Percentiles rank a stretch among this genome's conserved stretches.
phyloP scores from a whole-genome alignment of 1,140 invertebrate genomes.

The Cardiocondyla obscurior region DNA sequence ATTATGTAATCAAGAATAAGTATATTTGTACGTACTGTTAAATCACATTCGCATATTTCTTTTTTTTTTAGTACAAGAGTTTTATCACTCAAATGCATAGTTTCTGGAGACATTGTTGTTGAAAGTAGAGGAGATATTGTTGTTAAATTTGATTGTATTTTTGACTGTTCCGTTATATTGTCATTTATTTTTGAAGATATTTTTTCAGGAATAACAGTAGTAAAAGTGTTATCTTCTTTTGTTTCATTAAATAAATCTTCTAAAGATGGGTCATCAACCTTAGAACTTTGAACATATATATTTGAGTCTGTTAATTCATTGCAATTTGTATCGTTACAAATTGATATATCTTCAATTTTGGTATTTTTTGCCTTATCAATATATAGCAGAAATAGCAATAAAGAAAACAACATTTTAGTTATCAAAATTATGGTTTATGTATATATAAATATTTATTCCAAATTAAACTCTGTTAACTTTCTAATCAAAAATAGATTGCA shows the following conservation, averaged over 20 bases:
- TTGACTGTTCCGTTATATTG: neutral
- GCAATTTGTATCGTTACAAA: slow-evolving; percentile 71
- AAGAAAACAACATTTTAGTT: slow-evolving; percentile 3
- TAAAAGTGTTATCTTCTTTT: slow-evolving; percentile 3
- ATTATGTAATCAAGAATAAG: neutral
- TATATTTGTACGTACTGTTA: slow-evolving; percentile 72
- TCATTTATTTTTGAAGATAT: slow-evolving; percentile 31
- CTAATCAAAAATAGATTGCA: neutral
- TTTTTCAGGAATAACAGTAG: neutral
- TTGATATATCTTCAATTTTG: slow-evolving; percentile 63
- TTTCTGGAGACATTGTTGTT: slow-evolving; percentile 7
- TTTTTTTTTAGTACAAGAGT: slow-evolving; percentile 54
- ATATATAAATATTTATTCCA: neutral
- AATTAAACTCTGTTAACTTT: neutral
- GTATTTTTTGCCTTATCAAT: slow-evolving; percentile 6
- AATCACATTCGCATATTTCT: slow-evolving; percentile 78
- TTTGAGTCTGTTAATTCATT: slow-evolving; percentile 55
- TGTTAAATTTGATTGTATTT: slow-evolving; percentile 14
- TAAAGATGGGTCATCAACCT: neutral
- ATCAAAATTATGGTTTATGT: slow-evolving; percentile 30
- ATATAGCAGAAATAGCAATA: slow-evolving; percentile 16
- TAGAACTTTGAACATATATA: slow-evolving; percentile 1
- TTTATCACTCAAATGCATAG: slow-evolving; percentile 2
- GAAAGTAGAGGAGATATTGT: slow-evolving; percentile 2
- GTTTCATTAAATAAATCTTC: slow-evolving; percentile 26